Evolutionary conservation across 2,797 vertebrate species (phyloP), one percentile per base, ranked within the genome.

Genomic region (Eremophila alpestris): DNA sequence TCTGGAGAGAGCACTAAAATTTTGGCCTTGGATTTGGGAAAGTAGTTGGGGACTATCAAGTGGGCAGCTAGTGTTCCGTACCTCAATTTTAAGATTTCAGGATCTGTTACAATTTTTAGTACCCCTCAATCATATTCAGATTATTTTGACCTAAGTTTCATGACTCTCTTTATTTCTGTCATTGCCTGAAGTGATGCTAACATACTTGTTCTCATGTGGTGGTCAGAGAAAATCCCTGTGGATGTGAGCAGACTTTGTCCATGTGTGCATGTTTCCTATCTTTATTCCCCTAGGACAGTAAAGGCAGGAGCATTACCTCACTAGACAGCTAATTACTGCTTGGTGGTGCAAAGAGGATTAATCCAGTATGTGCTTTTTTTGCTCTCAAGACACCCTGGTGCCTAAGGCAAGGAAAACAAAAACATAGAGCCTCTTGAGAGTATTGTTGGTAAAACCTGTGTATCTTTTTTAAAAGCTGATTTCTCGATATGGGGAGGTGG

Each of bases 31-130:
- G 15, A 54, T 58, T 90, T 62, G 52, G 13, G 48, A 68, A 76
- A 38, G 22, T 23, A 51, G 7, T 1, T 70, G 48, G 26, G 10
- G 8, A 60, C 11, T 54, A 13, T 20, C 45, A 22, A 0, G 0
- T 3, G 4, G 41, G 3, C 46, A 83, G 41, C n/a, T 60, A 29
- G 13, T 54, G 58, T 13, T 13, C 58, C 51, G 18, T 71, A 17
- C 17, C 16, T 60, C 20, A 32, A 5, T 76, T 63, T 63, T 52
- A 41, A 56, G 34, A 41, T 80, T 87, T 78, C 45, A 45, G 49
- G 20, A 10, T 34, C 26, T 32, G 7, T 51, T 71, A 59, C 26
- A 32, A 11, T 70, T 87, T 87, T 58, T n/a, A 68, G 20, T 45
- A n/a, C 3, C 10, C 6, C 34, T 77, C 2, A 15, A 32, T 41